A percentile compares a stretch with the other conserved stretches of the same genome.
Conservation (phyloP, 2,113 vertebrate species). For the Passer domesticus region DNA sequence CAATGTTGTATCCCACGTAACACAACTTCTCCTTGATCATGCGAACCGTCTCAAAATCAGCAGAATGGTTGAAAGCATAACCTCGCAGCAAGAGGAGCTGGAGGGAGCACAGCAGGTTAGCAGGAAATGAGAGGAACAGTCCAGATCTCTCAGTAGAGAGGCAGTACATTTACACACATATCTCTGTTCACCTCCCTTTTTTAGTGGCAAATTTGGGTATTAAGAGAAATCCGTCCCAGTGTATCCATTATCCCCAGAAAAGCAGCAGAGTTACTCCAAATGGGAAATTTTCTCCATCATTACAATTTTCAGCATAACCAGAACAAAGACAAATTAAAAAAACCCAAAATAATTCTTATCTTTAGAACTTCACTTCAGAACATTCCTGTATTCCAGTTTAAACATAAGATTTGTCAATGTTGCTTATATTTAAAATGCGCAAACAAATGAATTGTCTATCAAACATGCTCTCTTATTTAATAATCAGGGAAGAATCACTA, state of each 20-base stretch:
- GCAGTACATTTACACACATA: background rate
- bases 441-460: background rate
- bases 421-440: background rate
- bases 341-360: background rate
- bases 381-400: background rate
- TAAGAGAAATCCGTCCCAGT: background rate
- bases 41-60: slow-evolving; percentile 96
- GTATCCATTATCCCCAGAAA: background rate
- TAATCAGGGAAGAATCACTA: background rate
- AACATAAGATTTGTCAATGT: background rate
- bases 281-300: background rate
- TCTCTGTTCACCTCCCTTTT: background rate
- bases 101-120: background rate
- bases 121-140: background rate
- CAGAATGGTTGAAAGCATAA: slow-evolving; percentile 98
- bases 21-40: slow-evolving; percentile 99
- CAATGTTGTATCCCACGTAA: slow-evolving; percentile 98
- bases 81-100: slow-evolving; percentile 92
- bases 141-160: background rate
- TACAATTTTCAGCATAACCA: background rate
- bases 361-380: background rate
- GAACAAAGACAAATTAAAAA: background rate
- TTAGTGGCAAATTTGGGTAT: background rate
- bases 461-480: background rate
- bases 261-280: background rate